A percentile compares a stretch with the other conserved stretches of the same genome.
These are phyloP conservation scores for Acanthosepion esculentum DNA, from an alignment of 2,888 invertebrate genomes.

Conservation along the genomic window DNA sequence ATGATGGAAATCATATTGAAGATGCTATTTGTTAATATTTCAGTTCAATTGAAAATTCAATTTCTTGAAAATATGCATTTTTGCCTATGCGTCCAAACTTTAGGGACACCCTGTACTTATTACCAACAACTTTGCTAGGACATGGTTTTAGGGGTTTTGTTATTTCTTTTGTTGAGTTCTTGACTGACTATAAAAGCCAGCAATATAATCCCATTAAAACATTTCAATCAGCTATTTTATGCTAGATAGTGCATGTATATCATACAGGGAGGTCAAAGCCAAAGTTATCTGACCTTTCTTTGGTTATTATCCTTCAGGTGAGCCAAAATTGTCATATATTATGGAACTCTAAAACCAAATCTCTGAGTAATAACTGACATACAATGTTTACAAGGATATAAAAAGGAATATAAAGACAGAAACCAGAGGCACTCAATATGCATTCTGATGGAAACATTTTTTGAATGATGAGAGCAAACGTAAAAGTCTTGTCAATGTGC, in stretches of 20 bases:
- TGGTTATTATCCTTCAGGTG: background rate
- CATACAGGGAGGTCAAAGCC: too few relatives aligned
- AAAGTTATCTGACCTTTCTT: background rate
- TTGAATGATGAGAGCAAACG: background rate
- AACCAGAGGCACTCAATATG: background rate
- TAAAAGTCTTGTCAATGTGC: background rate
- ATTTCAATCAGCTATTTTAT: background rate
- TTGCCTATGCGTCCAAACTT: too few relatives aligned
- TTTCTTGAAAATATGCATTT: too few relatives aligned
- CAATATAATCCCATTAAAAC: background rate
- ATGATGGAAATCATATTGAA: too few relatives aligned
- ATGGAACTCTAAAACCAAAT: background rate
- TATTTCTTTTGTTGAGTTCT: background rate
- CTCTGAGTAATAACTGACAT: background rate
- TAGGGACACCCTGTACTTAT: too few relatives aligned
- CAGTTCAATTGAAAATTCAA: too few relatives aligned
- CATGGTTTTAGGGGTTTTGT: background rate
- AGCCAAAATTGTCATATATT: background rate
- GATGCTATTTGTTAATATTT: too few relatives aligned
- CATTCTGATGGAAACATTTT: background rate
- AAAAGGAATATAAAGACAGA: background rate
- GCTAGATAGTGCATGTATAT: background rate
- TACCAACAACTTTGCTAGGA: too few relatives aligned
- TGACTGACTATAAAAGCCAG: background rate
- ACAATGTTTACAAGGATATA: background rate